Evolutionary conservation across 2,113 vertebrate genomes (phyloP).

Genomic region (Lophura nycthemera): DNA sequence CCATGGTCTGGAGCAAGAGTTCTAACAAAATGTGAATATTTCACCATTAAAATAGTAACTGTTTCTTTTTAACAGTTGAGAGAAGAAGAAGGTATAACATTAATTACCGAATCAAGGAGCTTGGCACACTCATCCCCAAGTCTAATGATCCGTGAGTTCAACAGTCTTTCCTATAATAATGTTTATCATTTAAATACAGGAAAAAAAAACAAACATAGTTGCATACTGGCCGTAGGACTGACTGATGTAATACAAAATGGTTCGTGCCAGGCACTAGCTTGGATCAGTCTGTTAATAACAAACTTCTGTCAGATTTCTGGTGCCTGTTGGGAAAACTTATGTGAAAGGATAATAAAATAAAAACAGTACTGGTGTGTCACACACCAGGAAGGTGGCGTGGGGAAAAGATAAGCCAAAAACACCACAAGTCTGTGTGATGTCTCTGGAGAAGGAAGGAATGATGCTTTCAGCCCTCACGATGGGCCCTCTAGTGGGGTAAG

Average conservation of each 20-base stretch:
- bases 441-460: not conserved
- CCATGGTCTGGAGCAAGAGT: not conserved
- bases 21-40: not conserved
- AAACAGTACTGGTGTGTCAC: not conserved
- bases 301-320: not conserved
- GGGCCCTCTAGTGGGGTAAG: slow-evolving; percentile 53
- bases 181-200: slow-evolving; percentile 49
- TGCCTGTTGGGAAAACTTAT: not conserved
- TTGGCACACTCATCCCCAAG: slow-evolving; percentile 98
- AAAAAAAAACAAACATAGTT: not conserved
- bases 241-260: not conserved
- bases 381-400: not conserved
- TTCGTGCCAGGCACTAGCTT: not conserved
- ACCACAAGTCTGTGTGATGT: not conserved
- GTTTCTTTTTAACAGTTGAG: slow-evolving; percentile 88
- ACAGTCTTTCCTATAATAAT: slow-evolving; percentile 68
- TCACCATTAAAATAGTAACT: slow-evolving; percentile 64
- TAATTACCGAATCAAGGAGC: slow-evolving; percentile 98
- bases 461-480: not conserved
- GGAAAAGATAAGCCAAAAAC: not conserved
- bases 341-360: not conserved
- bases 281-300: not conserved
- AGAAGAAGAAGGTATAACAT: slow-evolving; percentile 97
- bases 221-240: not conserved
- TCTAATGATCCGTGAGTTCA: slow-evolving; percentile 97